Evolutionary conservation across 2,888 invertebrate species (phyloP).

Genomic region (Dasysyrphus albostriatus): DNA sequence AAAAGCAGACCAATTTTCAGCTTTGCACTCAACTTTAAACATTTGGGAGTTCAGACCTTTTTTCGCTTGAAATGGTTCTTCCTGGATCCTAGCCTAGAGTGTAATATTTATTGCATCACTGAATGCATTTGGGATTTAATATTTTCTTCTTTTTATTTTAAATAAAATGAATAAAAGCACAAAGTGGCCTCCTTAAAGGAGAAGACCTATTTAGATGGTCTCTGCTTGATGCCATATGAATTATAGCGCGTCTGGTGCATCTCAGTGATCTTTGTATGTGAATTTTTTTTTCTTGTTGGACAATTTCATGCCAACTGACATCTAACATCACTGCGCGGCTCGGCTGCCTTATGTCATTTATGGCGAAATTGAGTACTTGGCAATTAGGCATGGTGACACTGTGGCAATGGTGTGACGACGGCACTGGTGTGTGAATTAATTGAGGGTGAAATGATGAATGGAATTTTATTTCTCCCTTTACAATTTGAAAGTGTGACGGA

Average conservation of each 20-base stretch:
- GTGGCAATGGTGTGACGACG: slow-evolving; percentile 68
- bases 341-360: slow-evolving; percentile 63
- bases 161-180: background rate
- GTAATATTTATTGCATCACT: slow-evolving; percentile 52
- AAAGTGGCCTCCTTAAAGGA: slow-evolving; percentile 1
- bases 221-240: slow-evolving; percentile 1
- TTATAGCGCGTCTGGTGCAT: slow-evolving; percentile 63
- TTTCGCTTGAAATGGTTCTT: slow-evolving; percentile 58
- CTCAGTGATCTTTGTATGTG: slow-evolving; percentile 42
- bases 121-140: slow-evolving; percentile 47
- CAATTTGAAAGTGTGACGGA: slow-evolving; percentile 33
- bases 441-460: slow-evolving; percentile 75
- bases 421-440: slow-evolving; percentile 70
- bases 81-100: slow-evolving; percentile 8
- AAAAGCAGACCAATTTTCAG: slow-evolving; percentile 69
- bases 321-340: slow-evolving; percentile 19
- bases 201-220: slow-evolving; percentile 14
- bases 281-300: slow-evolving; percentile 49
- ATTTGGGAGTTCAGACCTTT: slow-evolving; percentile 49
- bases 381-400: slow-evolving; percentile 74
- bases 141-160: background rate
- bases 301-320: slow-evolving; percentile 70
- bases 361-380: slow-evolving; percentile 71
- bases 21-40: slow-evolving; percentile 52
- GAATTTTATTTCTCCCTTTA: slow-evolving; percentile 52